These are phyloP conservation scores for Microplitis deprimator DNA, from an alignment of 2,888 invertebrate species.

Conservation along the genomic window DNA sequence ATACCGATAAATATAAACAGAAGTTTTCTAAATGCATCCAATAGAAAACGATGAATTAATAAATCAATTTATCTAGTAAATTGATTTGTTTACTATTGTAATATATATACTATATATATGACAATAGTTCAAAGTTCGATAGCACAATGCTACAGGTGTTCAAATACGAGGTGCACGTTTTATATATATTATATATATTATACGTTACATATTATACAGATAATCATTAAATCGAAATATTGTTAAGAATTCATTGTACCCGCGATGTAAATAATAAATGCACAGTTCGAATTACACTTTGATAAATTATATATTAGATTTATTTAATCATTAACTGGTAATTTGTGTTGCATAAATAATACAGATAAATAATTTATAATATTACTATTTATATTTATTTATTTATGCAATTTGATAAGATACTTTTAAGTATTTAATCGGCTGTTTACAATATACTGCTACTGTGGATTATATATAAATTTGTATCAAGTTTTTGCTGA, in stretches of 20 bases:
- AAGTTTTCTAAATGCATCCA: no score
- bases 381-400: background rate
- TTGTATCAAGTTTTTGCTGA: background rate
- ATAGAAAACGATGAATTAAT: no score
- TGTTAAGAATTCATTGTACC: slow-evolving; percentile 16
- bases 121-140: slow-evolving; percentile 17
- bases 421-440: background rate
- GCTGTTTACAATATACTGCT: background rate
- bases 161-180: background rate
- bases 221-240: slow-evolving; percentile 2
- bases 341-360: background rate
- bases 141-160: slow-evolving; percentile 38
- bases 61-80: no score
- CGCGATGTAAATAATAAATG: background rate
- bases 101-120: no score
- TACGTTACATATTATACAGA: background rate
- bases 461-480: background rate
- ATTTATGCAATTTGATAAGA: background rate
- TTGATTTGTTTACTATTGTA: no score
- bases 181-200: background rate
- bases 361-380: background rate
- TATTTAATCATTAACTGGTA: background rate
- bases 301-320: background rate
- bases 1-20: no score
- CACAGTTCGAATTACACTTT: slow-evolving; percentile 21